Evolutionary conservation across 1,140 invertebrate species (phyloP).

Genomic region (Drosophila jambulina): DNA sequence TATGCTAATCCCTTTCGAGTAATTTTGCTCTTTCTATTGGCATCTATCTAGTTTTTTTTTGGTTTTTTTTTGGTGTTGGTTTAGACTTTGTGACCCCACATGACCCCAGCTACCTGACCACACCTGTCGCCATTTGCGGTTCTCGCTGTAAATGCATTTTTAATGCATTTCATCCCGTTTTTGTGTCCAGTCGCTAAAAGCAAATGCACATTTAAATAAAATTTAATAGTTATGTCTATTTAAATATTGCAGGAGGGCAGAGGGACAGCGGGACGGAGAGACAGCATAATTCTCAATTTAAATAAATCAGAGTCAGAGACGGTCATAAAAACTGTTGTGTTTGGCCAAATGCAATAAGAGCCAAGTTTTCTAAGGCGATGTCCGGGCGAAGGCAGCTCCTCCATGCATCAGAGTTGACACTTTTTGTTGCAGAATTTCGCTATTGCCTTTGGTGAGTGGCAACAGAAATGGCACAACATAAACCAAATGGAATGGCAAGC

Average conservation of each 20-base stretch:
- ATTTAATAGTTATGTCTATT: constrained; percentile 53
- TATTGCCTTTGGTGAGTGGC: constrained; percentile 25
- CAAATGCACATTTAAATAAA: constrained; percentile 60
- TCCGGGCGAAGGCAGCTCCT: constrained; percentile 1
- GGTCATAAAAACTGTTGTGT: constrained; percentile 43
- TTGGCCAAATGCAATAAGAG: constrained; percentile 51
- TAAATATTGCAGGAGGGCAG: constrained; percentile 30
- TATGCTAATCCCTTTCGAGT: constrained; percentile 28
- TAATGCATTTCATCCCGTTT: constrained; percentile 39
- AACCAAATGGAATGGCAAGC: constrained; percentile 36
- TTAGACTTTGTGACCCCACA: not conserved
- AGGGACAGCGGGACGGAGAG: no score
- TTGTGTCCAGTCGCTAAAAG: constrained; percentile 40
- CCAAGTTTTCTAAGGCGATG: constrained; percentile 39
- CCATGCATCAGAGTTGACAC: constrained; percentile 55
- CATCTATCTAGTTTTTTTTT: constrained; percentile 7
- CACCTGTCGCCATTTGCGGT: constrained; percentile 36
- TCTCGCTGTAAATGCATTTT: constrained; percentile 52
- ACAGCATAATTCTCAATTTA: constrained; percentile 57
- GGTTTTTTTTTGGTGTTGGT: constrained; percentile 16
- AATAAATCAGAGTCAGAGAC: constrained; percentile 63
- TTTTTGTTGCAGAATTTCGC: constrained; percentile 36
- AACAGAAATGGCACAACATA: constrained; percentile 36
- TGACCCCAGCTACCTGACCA: constrained; percentile 15
- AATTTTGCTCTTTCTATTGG: constrained; percentile 18